Percentiles rank a stretch among this genome's conserved stretches.
Conservation (phyloP, 2,888 invertebrate species). For the Volucella inanis region DNA sequence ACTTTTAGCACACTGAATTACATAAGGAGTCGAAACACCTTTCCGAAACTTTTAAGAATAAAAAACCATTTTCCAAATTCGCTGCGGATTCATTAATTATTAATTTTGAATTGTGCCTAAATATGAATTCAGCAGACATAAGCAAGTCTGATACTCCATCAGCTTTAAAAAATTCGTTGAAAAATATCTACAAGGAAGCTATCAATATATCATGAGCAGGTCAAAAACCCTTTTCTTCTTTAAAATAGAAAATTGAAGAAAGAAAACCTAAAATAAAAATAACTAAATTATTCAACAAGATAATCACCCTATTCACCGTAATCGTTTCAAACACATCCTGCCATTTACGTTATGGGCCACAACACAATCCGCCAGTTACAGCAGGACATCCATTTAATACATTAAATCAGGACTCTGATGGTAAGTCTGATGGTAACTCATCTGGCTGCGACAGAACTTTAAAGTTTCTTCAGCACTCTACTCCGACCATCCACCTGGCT, state of each 20-base stretch:
- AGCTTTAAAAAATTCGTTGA: background rate
- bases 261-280: conserved; percentile 28
- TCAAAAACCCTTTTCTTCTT: conserved; percentile 34
- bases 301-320: conserved; percentile 60
- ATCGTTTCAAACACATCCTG: conserved; percentile 62
- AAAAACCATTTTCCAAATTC: too few relatives aligned
- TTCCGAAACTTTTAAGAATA: too few relatives aligned
- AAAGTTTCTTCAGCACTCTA: conserved; percentile 66
- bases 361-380: conserved; percentile 62
- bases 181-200: background rate
- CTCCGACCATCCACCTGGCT: conserved; percentile 63
- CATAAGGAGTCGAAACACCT: too few relatives aligned
- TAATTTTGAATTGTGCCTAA: too few relatives aligned
- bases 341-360: conserved; percentile 61
- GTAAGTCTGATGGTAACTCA: conserved; percentile 73
- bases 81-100: too few relatives aligned
- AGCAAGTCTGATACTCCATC: background rate
- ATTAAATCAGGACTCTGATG: conserved; percentile 71
- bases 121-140: background rate
- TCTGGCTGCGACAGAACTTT: conserved; percentile 72
- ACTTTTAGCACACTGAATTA: too few relatives aligned
- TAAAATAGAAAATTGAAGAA: background rate
- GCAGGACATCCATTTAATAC: conserved; percentile 68
- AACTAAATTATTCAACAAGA: conserved; percentile 67
- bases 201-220: conserved; percentile 3